Evolutionary conservation across 1,140 invertebrate genomes (phyloP).

Genomic region (Bombyx mandarina): DNA sequence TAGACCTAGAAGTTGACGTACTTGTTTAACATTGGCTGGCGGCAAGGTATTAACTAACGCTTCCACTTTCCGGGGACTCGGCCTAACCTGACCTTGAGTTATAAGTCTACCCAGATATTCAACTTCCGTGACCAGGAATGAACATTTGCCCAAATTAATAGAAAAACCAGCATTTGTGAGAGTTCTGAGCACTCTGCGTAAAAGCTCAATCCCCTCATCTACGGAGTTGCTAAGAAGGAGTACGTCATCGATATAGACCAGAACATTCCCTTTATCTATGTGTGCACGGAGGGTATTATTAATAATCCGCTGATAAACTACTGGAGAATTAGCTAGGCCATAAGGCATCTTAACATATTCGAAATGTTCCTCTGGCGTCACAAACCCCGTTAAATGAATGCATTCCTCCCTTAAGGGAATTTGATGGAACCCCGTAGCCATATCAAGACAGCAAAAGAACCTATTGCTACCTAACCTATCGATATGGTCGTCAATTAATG

Average conservation of each 20-base stretch:
- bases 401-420: slow-evolving; percentile 7
- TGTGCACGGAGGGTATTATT: slow-evolving; percentile 1
- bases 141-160: slow-evolving; percentile 10
- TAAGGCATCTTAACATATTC: slow-evolving; percentile 15
- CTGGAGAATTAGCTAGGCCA: slow-evolving; percentile 7
- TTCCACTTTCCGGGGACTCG: slow-evolving; percentile 30
- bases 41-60: slow-evolving; percentile 23
- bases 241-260: slow-evolving; percentile 13
- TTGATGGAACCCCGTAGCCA: slow-evolving; percentile 12
- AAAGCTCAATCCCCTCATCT: slow-evolving; percentile 1
- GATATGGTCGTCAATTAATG: slow-evolving; percentile 20
- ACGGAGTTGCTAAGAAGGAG: slow-evolving; percentile 5
- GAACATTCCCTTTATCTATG: neutral
- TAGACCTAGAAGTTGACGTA: slow-evolving; percentile 36
- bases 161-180: slow-evolving; percentile 11
- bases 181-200: neutral
- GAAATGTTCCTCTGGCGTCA: slow-evolving; percentile 13
- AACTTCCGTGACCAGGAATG: slow-evolving; percentile 9
- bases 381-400: slow-evolving; percentile 7
- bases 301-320: slow-evolving; percentile 7
- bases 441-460: slow-evolving; percentile 12
- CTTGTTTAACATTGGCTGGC: slow-evolving; percentile 20
- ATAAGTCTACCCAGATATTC: slow-evolving; percentile 12
- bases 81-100: slow-evolving; percentile 17
- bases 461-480: slow-evolving; percentile 9